Percentiles rank a stretch among this genome's conserved stretches.
Conservation (phyloP, 2,797 vertebrate genomes). For the Macropus fuliginosus region DNA sequence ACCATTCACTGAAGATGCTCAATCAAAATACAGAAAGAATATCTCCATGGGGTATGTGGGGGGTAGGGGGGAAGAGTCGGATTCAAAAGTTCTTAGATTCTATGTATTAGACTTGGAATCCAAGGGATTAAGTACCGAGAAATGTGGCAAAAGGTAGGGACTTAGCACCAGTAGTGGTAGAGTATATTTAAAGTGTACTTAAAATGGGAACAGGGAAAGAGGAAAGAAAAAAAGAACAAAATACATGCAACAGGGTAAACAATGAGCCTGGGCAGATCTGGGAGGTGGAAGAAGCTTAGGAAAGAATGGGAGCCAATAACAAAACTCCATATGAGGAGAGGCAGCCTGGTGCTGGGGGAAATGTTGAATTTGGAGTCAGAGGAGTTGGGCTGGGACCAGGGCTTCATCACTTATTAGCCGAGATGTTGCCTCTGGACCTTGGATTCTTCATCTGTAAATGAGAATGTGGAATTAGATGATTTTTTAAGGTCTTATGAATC, state of each 20-base stretch:
- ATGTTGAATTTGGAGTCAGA: background rate
- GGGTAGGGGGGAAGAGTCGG: background rate
- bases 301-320: background rate
- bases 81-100: background rate
- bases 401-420: background rate
- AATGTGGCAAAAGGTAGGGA: background rate
- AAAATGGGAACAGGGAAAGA: background rate
- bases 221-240: background rate
- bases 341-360: background rate
- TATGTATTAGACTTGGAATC: background rate
- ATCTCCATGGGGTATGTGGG: background rate
- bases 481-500: background rate
- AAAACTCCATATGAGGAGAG: background rate
- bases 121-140: background rate
- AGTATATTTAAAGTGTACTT: background rate
- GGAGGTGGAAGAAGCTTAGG: background rate
- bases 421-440: constrained; percentile 5
- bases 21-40: background rate
- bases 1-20: background rate
- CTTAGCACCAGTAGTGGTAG: background rate
- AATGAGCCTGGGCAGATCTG: background rate
- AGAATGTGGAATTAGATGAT: background rate
- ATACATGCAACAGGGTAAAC: background rate
- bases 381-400: background rate
- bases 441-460: constrained; percentile 51